Conservation (phyloP, 2,888 invertebrate genomes). For the Lathronympha strigana region DNA sequence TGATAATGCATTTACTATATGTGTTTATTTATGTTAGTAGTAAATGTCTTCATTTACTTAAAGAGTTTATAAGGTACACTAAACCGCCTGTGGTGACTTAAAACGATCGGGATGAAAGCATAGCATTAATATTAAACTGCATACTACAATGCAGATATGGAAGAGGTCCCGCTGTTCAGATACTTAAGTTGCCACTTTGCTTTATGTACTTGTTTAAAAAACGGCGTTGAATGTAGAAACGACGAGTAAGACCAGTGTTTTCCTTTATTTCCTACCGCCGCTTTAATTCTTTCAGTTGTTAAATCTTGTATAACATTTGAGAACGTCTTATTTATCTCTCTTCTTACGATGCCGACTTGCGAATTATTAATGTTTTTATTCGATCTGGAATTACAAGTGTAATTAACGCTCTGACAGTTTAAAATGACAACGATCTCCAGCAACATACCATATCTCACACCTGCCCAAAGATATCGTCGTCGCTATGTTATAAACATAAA, state of each 20-base stretch:
- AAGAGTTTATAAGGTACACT: slow-evolving; percentile 28
- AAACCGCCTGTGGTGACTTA: slow-evolving; percentile 37
- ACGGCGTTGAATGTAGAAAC: not conserved
- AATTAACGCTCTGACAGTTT: slow-evolving; percentile 43
- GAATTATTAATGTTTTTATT: slow-evolving; percentile 27
- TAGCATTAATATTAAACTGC: slow-evolving; percentile 22
- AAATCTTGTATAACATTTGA: not conserved
- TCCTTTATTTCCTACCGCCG: not conserved
- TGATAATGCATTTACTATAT: slow-evolving; percentile 16
- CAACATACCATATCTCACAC: slow-evolving; percentile 50
- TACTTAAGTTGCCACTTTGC: slow-evolving; percentile 21
- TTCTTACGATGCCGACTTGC: slow-evolving; percentile 11
- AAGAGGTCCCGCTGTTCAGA: slow-evolving; percentile 18
- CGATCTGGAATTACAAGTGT: slow-evolving; percentile 9
- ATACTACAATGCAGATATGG: slow-evolving; percentile 6
- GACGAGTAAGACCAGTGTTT: not conserved
- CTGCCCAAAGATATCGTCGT: slow-evolving; percentile 48
- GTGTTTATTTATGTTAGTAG: too few species aligned
- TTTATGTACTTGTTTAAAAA: not conserved
- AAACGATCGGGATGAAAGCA: slow-evolving; percentile 19
- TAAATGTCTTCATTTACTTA: slow-evolving; percentile 36
- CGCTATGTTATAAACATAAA: slow-evolving; percentile 45
- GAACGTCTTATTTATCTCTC: slow-evolving; percentile 3
- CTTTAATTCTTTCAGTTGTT: not conserved
- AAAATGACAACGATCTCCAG: slow-evolving; percentile 47